Evolutionary conservation across 2,888 invertebrate genomes (phyloP).

Genomic region (Drosophila borealis): DNA sequence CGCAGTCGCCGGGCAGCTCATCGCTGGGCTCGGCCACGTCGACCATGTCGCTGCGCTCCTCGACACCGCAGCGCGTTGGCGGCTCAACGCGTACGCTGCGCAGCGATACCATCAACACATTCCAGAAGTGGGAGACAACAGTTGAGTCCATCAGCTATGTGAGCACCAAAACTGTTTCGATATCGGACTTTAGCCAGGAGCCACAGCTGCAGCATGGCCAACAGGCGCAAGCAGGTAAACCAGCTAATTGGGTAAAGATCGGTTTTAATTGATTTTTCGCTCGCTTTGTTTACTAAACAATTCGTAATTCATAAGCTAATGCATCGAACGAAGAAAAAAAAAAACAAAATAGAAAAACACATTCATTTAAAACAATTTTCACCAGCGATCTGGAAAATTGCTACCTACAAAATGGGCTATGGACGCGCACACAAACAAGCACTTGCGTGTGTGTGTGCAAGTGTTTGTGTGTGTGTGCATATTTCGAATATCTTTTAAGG

Average conservation of each 20-base stretch:
- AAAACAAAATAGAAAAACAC: constrained; percentile 14
- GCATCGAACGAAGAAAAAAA: constrained; percentile 18
- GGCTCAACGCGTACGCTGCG: constrained; percentile 72
- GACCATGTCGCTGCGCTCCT: constrained; percentile 74
- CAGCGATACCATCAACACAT: constrained; percentile 83
- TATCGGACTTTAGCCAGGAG: constrained; percentile 70
- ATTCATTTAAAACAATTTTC: constrained; percentile 41
- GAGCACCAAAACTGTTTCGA: constrained; percentile 82
- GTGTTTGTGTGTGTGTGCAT: constrained; percentile 42
- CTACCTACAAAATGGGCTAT: constrained; percentile 63
- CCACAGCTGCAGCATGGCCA: constrained; percentile 50
- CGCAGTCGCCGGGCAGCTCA: constrained; percentile 67
- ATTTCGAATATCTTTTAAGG: constrained; percentile 75
- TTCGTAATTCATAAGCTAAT: constrained; percentile 55
- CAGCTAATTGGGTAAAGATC: constrained; percentile 21
- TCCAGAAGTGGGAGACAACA: constrained; percentile 85
- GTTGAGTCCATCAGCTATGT: constrained; percentile 84
- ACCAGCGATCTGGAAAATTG: constrained; percentile 73
- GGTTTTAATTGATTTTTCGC: constrained; percentile 17
- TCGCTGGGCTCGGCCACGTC: constrained; percentile 78
- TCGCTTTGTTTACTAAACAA: constrained; percentile 52
- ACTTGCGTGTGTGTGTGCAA: constrained; percentile 1
- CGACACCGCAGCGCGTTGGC: constrained; percentile 57
- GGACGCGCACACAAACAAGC: constrained; percentile 16
- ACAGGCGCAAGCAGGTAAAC: constrained; percentile 64